Conservation (phyloP, 2,888 invertebrate species). For the Exephanes ischioxanthus region DNA sequence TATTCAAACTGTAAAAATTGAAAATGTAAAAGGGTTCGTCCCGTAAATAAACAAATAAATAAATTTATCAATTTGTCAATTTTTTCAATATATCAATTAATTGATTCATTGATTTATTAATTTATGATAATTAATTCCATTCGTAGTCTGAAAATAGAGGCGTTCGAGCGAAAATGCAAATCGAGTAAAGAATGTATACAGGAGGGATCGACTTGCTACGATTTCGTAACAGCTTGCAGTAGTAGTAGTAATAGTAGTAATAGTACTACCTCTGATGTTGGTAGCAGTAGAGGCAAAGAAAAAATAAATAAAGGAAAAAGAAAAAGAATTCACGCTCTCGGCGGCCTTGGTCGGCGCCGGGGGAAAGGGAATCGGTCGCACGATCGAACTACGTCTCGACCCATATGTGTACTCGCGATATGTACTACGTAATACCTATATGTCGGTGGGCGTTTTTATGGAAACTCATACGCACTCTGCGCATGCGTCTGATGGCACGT, state of each 20-base stretch:
- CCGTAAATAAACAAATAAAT: too few species aligned
- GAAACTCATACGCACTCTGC: conserved; percentile 19
- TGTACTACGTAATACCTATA: not conserved
- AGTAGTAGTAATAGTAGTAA: not conserved
- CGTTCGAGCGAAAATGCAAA: too few species aligned
- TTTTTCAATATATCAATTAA: too few species aligned
- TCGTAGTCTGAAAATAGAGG: too few species aligned
- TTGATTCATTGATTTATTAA: too few species aligned
- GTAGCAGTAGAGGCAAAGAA: not conserved
- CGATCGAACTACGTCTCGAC: conserved; percentile 38
- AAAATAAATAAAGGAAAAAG: conserved; percentile 16
- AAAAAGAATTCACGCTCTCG: conserved; percentile 43
- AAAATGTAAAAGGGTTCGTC: too few species aligned
- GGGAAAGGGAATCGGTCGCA: conserved; percentile 53
- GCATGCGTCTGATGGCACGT: conserved; percentile 1
- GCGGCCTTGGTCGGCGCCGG: conserved; percentile 55
- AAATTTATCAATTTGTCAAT: too few species aligned
- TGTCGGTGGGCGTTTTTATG: conserved; percentile 52
- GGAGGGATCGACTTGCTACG: not conserved
- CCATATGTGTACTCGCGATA: conserved; percentile 12
- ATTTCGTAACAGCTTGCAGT: not conserved
- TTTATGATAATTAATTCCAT: too few species aligned
- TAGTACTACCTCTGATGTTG: not conserved
- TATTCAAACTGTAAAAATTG: too few species aligned
- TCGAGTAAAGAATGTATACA: not conserved